Evolutionary conservation across 2,113 vertebrate genomes (phyloP).

Genomic region (Trinectes maculatus): DNA sequence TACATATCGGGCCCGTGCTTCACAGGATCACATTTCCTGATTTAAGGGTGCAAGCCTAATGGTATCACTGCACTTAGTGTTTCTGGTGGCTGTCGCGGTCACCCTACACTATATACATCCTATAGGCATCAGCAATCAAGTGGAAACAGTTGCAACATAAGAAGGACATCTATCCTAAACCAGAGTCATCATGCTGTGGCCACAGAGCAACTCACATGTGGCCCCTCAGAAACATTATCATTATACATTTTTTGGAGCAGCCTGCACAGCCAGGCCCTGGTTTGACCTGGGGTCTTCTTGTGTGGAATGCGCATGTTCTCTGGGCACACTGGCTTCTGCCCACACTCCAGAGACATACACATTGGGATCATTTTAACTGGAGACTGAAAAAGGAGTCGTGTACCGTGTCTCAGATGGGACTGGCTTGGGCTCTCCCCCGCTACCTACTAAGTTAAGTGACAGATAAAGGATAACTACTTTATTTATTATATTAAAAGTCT

Average conservation of each 20-base stretch:
- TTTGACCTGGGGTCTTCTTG: too few species aligned
- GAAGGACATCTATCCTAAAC: slow-evolving; percentile 25
- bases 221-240: background rate
- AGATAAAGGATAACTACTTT: too few species aligned
- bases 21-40: slow-evolving; percentile 40
- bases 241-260: background rate
- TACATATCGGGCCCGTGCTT: slow-evolving; percentile 26
- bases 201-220: background rate
- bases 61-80: slow-evolving; percentile 61
- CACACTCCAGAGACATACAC: too few species aligned
- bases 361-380: too few species aligned
- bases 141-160: slow-evolving; percentile 55
- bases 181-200: slow-evolving; percentile 21
- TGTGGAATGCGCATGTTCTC: too few species aligned
- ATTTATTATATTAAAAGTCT: too few species aligned
- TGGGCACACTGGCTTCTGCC: too few species aligned
- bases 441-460: too few species aligned
- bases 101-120: slow-evolving; percentile 46
- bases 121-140: slow-evolving; percentile 53
- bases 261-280: background rate
- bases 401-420: too few species aligned
- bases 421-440: too few species aligned
- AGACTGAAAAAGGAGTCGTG: too few species aligned
- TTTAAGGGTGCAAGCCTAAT: slow-evolving; percentile 33
- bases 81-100: slow-evolving; percentile 29